Base-by-base conservation (phyloP, 2,888 invertebrate species). In the Herminia tarsipennalis region DNA sequence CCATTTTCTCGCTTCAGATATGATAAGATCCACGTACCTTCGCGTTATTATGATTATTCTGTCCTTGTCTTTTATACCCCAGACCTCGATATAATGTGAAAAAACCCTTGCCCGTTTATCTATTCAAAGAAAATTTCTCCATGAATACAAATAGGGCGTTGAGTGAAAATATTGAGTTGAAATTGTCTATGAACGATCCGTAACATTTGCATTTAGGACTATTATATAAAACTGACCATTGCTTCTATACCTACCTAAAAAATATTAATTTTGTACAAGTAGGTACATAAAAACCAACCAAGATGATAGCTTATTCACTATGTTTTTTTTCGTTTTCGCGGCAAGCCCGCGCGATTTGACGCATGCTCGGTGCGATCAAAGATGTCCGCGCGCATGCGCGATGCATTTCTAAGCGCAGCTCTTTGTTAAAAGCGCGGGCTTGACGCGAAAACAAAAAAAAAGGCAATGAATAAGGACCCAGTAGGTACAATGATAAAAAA, bases 101-200 rank as follows among this genome's bases (percentile, higher is more conserved):
- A 71, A 51, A 78, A 78, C 81, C 81, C 77, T 76, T 80, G 73
- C 75, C 76, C 75, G 76, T 78, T 83, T 83, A 83, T 77, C 76
- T 79, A 82, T 83, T 83, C 83, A 77, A 77, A 69, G 73, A 73
- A 81, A 78, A 72, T 76, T 77, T 78, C 77, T 76, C 70, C 70
- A 81, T 84, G 84, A 84, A 84, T 84, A 84, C 76, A 78, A 83
- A 83, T 83, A 73, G 73, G 64, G 65, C 69, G 73, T 72, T 70
- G 77, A 79, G 78, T 76, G 78, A 78, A 80, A 78, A 79, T 77
- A 76, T 82, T 79, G 71, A 66, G 62, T 60, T 56, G 71, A 80
- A 81, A 81, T 81, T 77, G 79, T 72, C 76, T 79, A 68, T 66
- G 66, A 81, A 78, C 55, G 73, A 67, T 74, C 70, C 64, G 58